phyloP scores from a whole-genome alignment of 2,113 vertebrate genomes.

The Nothobranchius furzeri region DNA sequence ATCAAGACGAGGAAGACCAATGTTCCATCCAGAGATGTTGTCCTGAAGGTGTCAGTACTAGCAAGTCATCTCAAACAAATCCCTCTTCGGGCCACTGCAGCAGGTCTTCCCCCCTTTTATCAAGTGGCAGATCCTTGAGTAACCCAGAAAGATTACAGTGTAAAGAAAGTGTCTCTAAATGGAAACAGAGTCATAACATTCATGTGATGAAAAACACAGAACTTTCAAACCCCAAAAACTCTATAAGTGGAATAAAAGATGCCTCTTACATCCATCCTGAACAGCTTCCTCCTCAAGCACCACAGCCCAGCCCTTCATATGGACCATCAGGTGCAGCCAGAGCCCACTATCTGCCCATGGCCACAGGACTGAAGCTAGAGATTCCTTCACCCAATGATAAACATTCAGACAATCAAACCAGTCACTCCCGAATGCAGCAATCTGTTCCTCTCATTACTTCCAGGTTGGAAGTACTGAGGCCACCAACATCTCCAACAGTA shows the following conservation, averaged over 20 bases:
- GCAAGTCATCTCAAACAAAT: slow-evolving; percentile 38
- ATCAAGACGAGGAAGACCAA: slow-evolving; percentile 71
- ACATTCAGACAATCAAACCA: slow-evolving; percentile 40
- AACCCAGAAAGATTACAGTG: slow-evolving; percentile 27
- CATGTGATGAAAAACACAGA: slow-evolving; percentile 48
- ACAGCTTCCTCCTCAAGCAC: slow-evolving; percentile 24
- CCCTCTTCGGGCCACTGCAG: slow-evolving; percentile 34
- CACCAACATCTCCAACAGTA: slow-evolving; percentile 83
- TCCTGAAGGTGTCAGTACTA: slow-evolving; percentile 39
- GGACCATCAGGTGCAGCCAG: slow-evolving; percentile 85
- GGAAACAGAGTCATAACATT: slow-evolving; percentile 60
- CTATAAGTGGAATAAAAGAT: slow-evolving; percentile 40
- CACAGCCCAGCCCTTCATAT: slow-evolving; percentile 76
- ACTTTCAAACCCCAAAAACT: slow-evolving; percentile 4
- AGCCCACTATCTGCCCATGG: slow-evolving; percentile 86
- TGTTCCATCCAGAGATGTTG: slow-evolving; percentile 15
- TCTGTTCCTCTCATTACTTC: slow-evolving; percentile 74
- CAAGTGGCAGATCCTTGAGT: slow-evolving; percentile 28
- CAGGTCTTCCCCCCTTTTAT: slow-evolving; percentile 37
- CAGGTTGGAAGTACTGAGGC: slow-evolving; percentile 75
- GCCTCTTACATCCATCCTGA: slow-evolving; percentile 24
- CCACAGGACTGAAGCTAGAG: slow-evolving; percentile 87
- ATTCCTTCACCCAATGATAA: slow-evolving; percentile 71
- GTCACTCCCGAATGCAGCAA: slow-evolving; percentile 51
- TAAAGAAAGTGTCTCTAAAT: slow-evolving; percentile 54